Base-by-base conservation (phyloP, 2,888 invertebrate genomes). In the Patella depressa region DNA sequence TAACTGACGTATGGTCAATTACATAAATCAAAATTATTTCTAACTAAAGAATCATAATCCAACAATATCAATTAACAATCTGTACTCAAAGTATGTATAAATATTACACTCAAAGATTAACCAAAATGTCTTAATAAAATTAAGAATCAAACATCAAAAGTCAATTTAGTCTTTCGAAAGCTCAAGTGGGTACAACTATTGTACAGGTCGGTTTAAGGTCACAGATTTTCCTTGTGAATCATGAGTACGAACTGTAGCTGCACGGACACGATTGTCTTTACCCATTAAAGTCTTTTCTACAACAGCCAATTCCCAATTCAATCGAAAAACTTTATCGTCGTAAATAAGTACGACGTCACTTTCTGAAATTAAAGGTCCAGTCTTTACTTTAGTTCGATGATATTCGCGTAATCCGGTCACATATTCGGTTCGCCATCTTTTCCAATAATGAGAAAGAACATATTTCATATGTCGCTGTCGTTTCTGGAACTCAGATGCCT, bases 381-480 rank as follows among this genome's bases (percentile, higher is more conserved):
- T 19, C 59, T 59, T 59, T 19, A 19, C 17, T 59, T 59, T 59
- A 2, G n/a, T 19, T 19, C 59, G 19, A 59, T 59, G 59, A 59
- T 59, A n/a, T 17, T 59, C 59, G 17, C 59, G 59, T 59, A 59
- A 59, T 9, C 59, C 59, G 2, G 19, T 15, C 7, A 59, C 59
- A 59, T 59, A 59, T 15, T 59, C 59, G 19, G 17, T 17, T 19
- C 19, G 7, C 59, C 59, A 59, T 19, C 59, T 59, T 59, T 59
- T 59, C 59, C 59, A 59, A 11, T 59, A 59, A 59, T 59, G 59
- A 59, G 59, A 59, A 59, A 59, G 59, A 19, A 59, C 19, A 59
- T 14, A 11, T 19, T 59, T 59, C 17, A 59, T 59, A 59, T 59
- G 19, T 59, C 19, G 17, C 17, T 59, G 59, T 59, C 59, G 17